Evolutionary conservation across 2,113 vertebrate species (phyloP).

Genomic region (Ivindomyrus marchei): DNA sequence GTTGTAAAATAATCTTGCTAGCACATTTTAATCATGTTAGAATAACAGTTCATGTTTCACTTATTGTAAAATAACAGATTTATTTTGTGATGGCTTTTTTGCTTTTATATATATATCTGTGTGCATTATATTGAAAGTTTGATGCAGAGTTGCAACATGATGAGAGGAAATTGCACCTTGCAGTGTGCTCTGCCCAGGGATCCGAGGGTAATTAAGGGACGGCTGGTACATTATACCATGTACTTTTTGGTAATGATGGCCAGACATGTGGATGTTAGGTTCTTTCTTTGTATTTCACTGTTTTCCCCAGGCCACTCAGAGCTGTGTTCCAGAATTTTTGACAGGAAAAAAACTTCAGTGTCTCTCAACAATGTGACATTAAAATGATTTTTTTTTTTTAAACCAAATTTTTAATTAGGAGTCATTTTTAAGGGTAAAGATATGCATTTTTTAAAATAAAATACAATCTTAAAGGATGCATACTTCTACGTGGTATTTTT

Average conservation of each 20-base stretch:
- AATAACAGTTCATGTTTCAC: conserved; percentile 47
- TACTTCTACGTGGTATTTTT: neutral
- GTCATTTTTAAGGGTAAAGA: neutral
- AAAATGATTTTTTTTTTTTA: neutral
- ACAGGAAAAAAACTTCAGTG: neutral
- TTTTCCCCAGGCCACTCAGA: conserved; percentile 35
- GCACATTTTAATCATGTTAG: conserved; percentile 50
- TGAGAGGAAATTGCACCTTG: conserved; percentile 31
- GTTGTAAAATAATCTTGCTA: conserved; percentile 48
- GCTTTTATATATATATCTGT: conserved; percentile 46
- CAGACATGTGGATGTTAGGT: conserved; percentile 41
- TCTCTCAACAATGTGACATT: neutral
- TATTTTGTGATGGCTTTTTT: conserved; percentile 67
- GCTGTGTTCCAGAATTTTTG: conserved; percentile 20
- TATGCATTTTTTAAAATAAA: neutral
- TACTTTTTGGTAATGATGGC: conserved; percentile 50
- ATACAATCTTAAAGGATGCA: neutral
- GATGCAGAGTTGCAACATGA: conserved; percentile 49
- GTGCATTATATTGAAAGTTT: conserved; percentile 52
- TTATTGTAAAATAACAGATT: conserved; percentile 59
- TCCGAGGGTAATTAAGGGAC: conserved; percentile 22
- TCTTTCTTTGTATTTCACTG: conserved; percentile 38
- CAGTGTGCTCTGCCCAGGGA: conserved; percentile 42
- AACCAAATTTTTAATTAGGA: neutral
- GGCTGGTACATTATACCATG: conserved; percentile 40